Evolutionary conservation across 2,888 invertebrate species (phyloP), one percentile per base, ranked within the genome.

Genomic region (Harpalus rufipes): DNA sequence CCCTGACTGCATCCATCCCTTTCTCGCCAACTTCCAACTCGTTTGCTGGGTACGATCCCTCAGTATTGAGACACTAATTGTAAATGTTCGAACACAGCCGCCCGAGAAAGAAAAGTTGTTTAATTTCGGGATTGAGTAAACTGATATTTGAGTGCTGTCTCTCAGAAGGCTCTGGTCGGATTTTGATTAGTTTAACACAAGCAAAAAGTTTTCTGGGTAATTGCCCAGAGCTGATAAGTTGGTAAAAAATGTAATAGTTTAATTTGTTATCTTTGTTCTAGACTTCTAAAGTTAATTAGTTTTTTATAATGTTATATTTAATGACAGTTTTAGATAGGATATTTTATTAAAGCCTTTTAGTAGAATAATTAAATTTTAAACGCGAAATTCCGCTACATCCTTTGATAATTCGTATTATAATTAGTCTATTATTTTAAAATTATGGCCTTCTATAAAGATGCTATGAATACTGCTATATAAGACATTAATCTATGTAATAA

Each of bases 231-330:
- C 44, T n/a, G 72, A 18, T 74, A 68, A 68, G 68, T 74, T 74
- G 10, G 72, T 74, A 44, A 44, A 74, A 74, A 44, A 74, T 68
- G 68, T 68, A 68, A 68, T 74, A 74, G 72, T 74, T 74, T 44
- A 74, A 74, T 74, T 74, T 74, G 72, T 74, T 44, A 74, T 74
- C 72, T 44, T 68, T 68, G 68, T 68, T 68, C 68, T 68, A 68
- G 32, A 68, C 68, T 68, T 68, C 72, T 44, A 41, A 18, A 74
- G 72, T 74, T 74, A 44, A 74, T 74, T 74, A 41, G 18, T 74
- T 74, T 74, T 74, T 74, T 68, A 39, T 68, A 68, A 68, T 68
- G 68, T 39, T 68, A 39, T 68, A 68, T 68, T 68, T 68, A 68
- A 68, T 68, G 68, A 68, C 68, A 68, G 68, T 68, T 68, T 68